These are phyloP conservation scores for Tamias sibiricus DNA, from an alignment of 2,113 vertebrate genomes.

Conservation along the genomic window DNA sequence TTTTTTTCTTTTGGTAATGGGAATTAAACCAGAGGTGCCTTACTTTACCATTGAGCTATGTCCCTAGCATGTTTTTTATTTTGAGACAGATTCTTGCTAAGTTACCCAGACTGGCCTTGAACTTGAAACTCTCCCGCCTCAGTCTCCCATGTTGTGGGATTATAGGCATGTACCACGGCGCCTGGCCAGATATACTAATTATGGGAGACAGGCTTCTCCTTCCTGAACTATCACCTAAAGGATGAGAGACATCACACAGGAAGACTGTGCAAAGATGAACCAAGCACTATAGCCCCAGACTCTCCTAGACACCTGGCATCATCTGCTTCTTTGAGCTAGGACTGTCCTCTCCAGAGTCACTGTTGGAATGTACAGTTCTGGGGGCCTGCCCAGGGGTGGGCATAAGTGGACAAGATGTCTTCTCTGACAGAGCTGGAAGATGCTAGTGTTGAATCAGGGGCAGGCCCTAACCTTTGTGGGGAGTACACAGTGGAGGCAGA, in stretches of 20 bases:
- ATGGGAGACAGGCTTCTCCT: not conserved
- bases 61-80: too few relatives aligned
- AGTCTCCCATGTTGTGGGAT: too few relatives aligned
- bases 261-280: not conserved
- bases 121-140: too few relatives aligned
- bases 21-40: too few relatives aligned
- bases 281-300: not conserved
- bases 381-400: not conserved
- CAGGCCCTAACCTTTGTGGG: not conserved
- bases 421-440: not conserved
- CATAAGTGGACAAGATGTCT: not conserved
- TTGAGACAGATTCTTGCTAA: too few relatives aligned
- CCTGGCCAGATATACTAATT: not conserved
- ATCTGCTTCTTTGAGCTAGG: not conserved
- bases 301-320: not conserved
- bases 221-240: slow-evolving; percentile 38
- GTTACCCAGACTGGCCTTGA: too few relatives aligned
- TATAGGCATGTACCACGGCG: too few relatives aligned
- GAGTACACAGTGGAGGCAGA: not conserved
- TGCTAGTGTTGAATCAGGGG: not conserved
- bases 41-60: too few relatives aligned
- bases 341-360: not conserved
- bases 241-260: not conserved
- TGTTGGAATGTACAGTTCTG: not conserved
- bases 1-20: too few relatives aligned